Conservation (phyloP, 2,113 vertebrate species). For the Formicarius rufipectus region DNA sequence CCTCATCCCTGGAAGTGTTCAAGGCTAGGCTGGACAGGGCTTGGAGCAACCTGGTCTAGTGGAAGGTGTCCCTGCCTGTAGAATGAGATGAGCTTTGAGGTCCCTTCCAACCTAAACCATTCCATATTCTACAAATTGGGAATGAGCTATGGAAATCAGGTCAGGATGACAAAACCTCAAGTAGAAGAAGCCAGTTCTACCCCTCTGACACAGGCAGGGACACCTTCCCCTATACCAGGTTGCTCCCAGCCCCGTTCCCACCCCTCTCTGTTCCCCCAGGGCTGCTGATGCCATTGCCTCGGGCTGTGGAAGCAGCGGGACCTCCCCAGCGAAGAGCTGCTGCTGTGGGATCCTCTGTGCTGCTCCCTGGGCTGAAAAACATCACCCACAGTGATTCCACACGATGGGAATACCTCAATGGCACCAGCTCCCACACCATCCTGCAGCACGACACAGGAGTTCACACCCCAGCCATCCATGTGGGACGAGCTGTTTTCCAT, state of each 20-base stretch:
- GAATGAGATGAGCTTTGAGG: not conserved
- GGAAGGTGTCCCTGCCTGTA: not conserved
- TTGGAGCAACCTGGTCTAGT: not conserved
- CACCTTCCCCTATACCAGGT: not conserved
- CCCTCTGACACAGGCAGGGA: not conserved
- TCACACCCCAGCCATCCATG: accelerated
- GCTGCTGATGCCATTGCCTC: not conserved
- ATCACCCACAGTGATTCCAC: accelerated
- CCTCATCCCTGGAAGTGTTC: not conserved
- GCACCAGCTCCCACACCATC: not conserved
- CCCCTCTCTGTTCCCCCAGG: not conserved
- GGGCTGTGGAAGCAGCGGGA: not conserved
- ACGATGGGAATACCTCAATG: not conserved
- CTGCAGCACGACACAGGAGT: accelerated
- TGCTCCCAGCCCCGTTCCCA: not conserved
- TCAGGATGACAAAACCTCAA: not conserved
- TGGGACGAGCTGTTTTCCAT: not conserved
- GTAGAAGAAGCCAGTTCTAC: not conserved
- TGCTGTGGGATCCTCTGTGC: not conserved
- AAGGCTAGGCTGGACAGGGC: not conserved
- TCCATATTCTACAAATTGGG: not conserved
- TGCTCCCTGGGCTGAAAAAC: not conserved
- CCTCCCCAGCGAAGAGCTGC: not conserved
- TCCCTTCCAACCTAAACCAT: not conserved
- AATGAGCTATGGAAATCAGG: not conserved